Conservation (phyloP, 2,888 invertebrate species). For the Apotomis capreana region DNA sequence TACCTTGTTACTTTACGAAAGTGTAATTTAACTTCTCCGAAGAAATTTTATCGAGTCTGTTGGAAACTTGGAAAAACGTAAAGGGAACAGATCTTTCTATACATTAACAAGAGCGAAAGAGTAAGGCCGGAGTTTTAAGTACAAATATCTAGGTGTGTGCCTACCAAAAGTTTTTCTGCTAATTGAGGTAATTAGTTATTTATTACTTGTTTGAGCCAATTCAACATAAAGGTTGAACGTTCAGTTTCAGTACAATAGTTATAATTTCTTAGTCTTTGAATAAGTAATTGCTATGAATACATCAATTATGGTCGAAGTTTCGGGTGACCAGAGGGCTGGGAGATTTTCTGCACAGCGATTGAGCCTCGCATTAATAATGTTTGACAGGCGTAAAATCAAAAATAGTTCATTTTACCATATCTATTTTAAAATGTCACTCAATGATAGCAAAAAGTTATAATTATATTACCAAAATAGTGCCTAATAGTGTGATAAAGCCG, state of each 20-base stretch:
- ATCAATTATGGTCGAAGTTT: no score
- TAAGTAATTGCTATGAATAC: no score
- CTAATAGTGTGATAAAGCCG: no score
- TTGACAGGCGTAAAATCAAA: no score
- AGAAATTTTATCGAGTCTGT: constrained; percentile 10
- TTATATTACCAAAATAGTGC: no score
- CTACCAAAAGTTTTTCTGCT: not conserved
- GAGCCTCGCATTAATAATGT: no score
- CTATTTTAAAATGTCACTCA: no score
- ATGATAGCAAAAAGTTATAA: no score
- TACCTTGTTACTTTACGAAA: constrained; percentile 21
- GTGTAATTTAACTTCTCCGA: constrained; percentile 21
- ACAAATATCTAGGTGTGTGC: not conserved
- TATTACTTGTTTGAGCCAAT: not conserved
- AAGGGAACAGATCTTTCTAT: constrained; percentile 16
- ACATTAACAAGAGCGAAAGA: not conserved
- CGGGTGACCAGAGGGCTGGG: no score
- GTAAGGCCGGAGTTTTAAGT: not conserved
- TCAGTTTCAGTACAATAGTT: not conserved
- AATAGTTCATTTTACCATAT: no score
- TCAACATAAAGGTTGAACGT: not conserved
- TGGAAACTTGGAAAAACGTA: constrained; percentile 14
- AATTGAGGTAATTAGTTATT: not conserved
- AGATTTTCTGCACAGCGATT: no score
- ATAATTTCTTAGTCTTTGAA: no score